Base-by-base conservation (phyloP, 2,888 invertebrate genomes). In the Troglohyphantes excavatus region DNA sequence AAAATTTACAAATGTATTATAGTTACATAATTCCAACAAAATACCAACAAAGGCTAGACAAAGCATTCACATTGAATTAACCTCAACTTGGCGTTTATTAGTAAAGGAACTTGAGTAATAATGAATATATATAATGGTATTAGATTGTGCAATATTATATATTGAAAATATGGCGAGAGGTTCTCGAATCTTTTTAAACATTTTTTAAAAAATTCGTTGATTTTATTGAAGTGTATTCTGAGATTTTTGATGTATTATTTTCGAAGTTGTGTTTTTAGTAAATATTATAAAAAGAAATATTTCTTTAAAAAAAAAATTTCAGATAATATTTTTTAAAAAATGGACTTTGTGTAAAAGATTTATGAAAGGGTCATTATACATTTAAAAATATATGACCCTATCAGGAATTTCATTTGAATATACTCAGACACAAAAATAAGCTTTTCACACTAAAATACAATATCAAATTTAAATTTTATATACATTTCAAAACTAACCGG, bases 1-100 rank as follows among this genome's bases (percentile, higher is more conserved):
- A 70, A 68, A 17, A 39, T 70, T 0, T 39, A 43, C 70, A 70
- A 53, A 53, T 53, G 53, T 17, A n/a, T 2, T 53, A n/a, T n/a
- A 53, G 53, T 17, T 53, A n/a, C 13, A 53, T 19, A 70, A 19
- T 43, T 33, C 27, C 6, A 21, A 43, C 39, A 68, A n/a, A 27
- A 63, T 63, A 21, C 63, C 23, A 23, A 46, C 13, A 21, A 13
- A 46, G 11, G 21, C 23, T 53, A n/a, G 21, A 46, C 43, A 23
- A 72, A 72, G 39, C 68, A 70, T 72, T 68, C n/a, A 19, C 19
- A 19, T 29, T 43, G 7, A 43, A 70, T 27, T 13, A 17, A 17
- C 67, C n/a, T 68, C 6, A 7, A n/a, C n/a, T 26, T 17, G 29
- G 70, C 3, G 39, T 43, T 70, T n/a, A 43, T 7, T 7, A 43